Conservation (phyloP, 37 sponge, comb jelly and placozoan genomes). For the Aplysina aerophoba region DNA sequence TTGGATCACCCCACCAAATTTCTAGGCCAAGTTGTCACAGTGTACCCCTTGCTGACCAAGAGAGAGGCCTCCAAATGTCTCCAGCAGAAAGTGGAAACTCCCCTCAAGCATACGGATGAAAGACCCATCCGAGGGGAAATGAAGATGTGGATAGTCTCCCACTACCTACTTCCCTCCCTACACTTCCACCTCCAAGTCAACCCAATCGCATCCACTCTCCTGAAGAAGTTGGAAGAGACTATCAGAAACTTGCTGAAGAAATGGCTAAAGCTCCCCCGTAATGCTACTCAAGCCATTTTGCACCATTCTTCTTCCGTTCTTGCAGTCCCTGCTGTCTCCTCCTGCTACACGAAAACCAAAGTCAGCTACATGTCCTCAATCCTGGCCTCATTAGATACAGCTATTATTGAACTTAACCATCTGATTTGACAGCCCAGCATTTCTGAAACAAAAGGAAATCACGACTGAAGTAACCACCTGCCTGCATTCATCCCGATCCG, state of each 20-base stretch:
- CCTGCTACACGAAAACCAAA: not conserved
- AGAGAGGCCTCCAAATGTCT: not conserved
- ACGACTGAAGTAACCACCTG: no score
- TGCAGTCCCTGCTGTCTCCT: not conserved
- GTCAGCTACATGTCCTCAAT: not conserved
- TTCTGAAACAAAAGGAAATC: no score
- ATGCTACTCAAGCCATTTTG: not conserved
- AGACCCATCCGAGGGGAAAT: no score
- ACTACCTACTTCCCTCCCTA: no score
- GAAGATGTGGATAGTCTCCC: no score
- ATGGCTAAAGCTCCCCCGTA: not conserved
- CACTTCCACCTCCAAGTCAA: no score
- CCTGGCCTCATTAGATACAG: not conserved
- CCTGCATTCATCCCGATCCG: no score
- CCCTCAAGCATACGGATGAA: not conserved
- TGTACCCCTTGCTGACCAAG: not conserved
- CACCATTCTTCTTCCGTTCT: not conserved
- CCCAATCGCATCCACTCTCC: no score
- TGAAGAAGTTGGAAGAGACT: no score
- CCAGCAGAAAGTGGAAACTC: not conserved
- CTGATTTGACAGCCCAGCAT: not conserved
- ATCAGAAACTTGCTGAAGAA: not conserved
- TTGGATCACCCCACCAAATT: conserved; percentile 5
- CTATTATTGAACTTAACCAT: not conserved
- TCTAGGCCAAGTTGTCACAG: not conserved